Conservation (phyloP, 2,888 invertebrate species). For the Drosophila neonasuta region DNA sequence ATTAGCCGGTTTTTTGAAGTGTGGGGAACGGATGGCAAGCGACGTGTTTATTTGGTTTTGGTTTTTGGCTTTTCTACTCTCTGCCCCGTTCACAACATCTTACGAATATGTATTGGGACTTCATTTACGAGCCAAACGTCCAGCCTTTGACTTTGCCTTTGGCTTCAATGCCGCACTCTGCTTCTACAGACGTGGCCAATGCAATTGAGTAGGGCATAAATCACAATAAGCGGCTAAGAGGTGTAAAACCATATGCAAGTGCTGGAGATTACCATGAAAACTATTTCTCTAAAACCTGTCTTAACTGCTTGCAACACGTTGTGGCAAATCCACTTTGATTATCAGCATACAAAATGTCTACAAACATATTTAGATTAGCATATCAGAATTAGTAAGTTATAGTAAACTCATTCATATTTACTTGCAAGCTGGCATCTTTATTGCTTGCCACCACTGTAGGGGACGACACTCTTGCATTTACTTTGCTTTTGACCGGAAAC, state of each 20-base stretch:
- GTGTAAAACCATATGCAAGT: not conserved
- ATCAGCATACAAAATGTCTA: slow-evolving; percentile 15
- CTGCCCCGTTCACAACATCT: slow-evolving; percentile 36
- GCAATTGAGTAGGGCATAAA: slow-evolving; percentile 17
- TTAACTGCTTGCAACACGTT: not conserved
- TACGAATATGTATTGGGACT: slow-evolving; percentile 37
- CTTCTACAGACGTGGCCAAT: slow-evolving; percentile 43
- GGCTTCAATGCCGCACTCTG: slow-evolving; percentile 53
- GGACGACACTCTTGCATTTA: slow-evolving; percentile 50
- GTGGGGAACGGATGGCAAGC: slow-evolving; percentile 71
- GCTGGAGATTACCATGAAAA: not conserved
- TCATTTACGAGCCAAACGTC: slow-evolving; percentile 56
- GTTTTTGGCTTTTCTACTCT: slow-evolving; percentile 38
- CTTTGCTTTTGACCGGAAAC: slow-evolving; percentile 77
- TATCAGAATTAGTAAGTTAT: not conserved
- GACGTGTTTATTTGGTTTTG: slow-evolving; percentile 72
- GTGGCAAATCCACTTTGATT: not conserved
- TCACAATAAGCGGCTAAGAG: not conserved
- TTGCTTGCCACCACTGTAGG: slow-evolving; percentile 44
- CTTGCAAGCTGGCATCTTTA: not conserved
- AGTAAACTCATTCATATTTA: not conserved
- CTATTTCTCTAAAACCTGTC: not conserved
- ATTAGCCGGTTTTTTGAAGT: slow-evolving; percentile 72
- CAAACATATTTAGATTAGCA: not conserved
- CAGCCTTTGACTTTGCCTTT: slow-evolving; percentile 52